These are phyloP conservation scores for Trichogramma evanescens DNA, from an alignment of 2,888 invertebrate species.

Conservation along the genomic window DNA sequence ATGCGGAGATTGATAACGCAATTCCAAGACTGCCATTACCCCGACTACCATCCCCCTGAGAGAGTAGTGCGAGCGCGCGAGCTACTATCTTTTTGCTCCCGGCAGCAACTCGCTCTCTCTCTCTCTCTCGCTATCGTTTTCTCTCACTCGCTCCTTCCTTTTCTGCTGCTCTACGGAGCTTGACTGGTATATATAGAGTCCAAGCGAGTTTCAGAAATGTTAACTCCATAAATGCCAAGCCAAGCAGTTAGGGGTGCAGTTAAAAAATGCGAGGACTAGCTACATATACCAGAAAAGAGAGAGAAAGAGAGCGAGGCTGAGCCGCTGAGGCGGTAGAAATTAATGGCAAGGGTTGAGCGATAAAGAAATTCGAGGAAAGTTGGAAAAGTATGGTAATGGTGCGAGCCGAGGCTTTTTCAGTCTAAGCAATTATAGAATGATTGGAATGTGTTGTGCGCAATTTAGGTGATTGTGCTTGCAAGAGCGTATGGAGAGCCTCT, in stretches of 20 bases:
- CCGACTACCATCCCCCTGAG: slow-evolving; percentile 37
- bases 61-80: slow-evolving; percentile 28
- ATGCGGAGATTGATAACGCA: slow-evolving; percentile 47
- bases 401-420: too few species aligned
- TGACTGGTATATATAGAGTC: neutral
- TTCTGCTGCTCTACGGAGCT: neutral
- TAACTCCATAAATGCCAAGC: slow-evolving; percentile 46
- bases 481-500: too few species aligned
- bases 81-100: slow-evolving; percentile 42
- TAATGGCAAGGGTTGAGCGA: slow-evolving; percentile 21
- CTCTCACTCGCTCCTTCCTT: slow-evolving; percentile 36
- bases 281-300: too few species aligned
- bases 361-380: slow-evolving; percentile 23
- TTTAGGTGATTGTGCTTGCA: too few species aligned
- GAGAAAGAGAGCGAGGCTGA: too few species aligned
- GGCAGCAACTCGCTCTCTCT: slow-evolving; percentile 23
- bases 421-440: too few species aligned
- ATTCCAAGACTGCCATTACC: slow-evolving; percentile 48
- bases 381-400: too few species aligned
- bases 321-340: slow-evolving; percentile 6
- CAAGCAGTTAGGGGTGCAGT: slow-evolving; percentile 18
- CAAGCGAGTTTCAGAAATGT: slow-evolving; percentile 47
- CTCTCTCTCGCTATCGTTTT: slow-evolving; percentile 30
- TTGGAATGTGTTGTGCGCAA: too few species aligned
- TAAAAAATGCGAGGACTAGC: too few species aligned